Evolutionary conservation across 2,888 invertebrate genomes (phyloP).

Genomic region (Sicus ferrugineus): DNA sequence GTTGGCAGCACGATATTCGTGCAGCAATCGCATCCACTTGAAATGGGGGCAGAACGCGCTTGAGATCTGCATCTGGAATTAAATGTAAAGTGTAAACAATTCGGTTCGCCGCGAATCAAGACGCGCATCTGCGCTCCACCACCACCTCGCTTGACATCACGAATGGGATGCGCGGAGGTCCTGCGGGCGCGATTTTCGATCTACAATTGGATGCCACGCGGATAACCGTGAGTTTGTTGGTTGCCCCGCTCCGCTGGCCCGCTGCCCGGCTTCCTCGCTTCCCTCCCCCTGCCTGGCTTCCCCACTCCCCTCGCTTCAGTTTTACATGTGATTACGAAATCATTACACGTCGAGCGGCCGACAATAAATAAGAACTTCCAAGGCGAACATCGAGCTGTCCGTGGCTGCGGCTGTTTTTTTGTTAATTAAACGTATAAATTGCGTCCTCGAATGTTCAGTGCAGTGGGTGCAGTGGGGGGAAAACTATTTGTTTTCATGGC

Average conservation of each 20-base stretch:
- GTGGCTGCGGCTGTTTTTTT: background rate
- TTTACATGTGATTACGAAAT: conserved; percentile 22
- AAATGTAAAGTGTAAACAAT: too few relatives aligned
- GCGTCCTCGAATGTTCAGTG: background rate
- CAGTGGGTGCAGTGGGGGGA: background rate
- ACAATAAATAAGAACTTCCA: conserved; percentile 4
- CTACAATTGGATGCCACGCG: conserved; percentile 15
- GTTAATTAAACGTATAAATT: background rate
- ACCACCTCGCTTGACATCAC: conserved; percentile 7
- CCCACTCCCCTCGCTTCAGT: conserved; percentile 1
- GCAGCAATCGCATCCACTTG: too few relatives aligned
- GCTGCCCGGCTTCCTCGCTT: background rate
- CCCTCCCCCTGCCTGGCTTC: background rate
- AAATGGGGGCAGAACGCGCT: too few relatives aligned
- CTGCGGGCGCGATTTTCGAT: conserved; percentile 26
- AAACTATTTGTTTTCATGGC: background rate
- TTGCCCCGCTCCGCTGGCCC: background rate
- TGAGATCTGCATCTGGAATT: too few relatives aligned
- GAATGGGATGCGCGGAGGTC: conserved; percentile 14
- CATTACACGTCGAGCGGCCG: conserved; percentile 21
- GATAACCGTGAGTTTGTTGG: conserved; percentile 6
- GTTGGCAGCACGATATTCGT: too few relatives aligned
- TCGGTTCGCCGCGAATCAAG: too few relatives aligned
- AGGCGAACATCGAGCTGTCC: background rate
- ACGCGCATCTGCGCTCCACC: too few relatives aligned